Evolutionary conservation across 2,797 vertebrate species (phyloP).

Genomic region (Lemur catta): DNA sequence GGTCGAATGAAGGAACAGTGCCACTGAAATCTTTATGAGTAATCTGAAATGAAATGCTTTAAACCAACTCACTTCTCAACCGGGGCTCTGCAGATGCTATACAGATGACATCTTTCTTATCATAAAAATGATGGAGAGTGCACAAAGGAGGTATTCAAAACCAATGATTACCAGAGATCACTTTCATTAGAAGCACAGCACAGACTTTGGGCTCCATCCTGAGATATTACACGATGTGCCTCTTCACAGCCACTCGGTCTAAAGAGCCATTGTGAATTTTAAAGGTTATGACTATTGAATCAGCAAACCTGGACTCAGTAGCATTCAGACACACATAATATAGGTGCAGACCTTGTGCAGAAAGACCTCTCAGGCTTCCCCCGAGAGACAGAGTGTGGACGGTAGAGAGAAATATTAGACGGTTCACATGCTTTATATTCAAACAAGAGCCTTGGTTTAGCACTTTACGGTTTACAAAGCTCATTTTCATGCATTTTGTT

Average conservation of each 20-base stretch:
- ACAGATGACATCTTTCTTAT: constrained; percentile 70
- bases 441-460: neutral
- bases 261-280: neutral
- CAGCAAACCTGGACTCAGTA: neutral
- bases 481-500: neutral
- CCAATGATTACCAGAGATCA: constrained; percentile 63
- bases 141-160: constrained; percentile 66
- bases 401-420: neutral
- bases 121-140: constrained; percentile 78
- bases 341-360: neutral
- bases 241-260: neutral
- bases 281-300: constrained; percentile 25
- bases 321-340: neutral
- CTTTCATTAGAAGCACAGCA: constrained; percentile 54
- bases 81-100: constrained; percentile 65
- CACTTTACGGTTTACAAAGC: neutral
- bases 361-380: neutral
- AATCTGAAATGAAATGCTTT: constrained; percentile 74
- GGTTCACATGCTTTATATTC: neutral
- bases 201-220: neutral
- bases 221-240: neutral
- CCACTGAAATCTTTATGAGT: constrained; percentile 61
- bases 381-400: neutral
- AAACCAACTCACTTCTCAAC: constrained; percentile 75
- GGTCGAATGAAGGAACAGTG: constrained; percentile 65